Conservation (phyloP, 2,888 invertebrate species). For the Abrostola tripartita region DNA sequence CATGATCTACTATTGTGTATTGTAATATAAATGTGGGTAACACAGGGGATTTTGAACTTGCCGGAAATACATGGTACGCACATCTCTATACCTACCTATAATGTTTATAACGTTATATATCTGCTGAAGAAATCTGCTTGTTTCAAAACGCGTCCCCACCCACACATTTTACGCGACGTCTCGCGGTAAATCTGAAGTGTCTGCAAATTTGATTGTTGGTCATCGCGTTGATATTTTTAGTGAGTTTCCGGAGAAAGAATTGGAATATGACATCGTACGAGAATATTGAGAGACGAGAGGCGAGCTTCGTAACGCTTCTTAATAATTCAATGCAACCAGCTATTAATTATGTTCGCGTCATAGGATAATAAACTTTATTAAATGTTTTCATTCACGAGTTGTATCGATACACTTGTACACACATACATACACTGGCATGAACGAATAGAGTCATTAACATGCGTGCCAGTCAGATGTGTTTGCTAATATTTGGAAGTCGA, state of each 20-base stretch:
- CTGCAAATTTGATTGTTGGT: conserved; percentile 53
- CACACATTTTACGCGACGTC: conserved; percentile 46
- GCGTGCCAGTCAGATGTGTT: background rate
- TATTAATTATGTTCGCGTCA: conserved; percentile 1
- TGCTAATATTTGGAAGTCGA: conserved; percentile 3
- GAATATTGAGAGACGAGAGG: conserved; percentile 27
- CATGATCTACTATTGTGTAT: background rate
- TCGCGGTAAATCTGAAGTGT: conserved; percentile 47
- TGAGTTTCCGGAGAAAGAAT: conserved; percentile 43
- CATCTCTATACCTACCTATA: conserved; percentile 10
- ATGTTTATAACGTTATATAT: conserved; percentile 14
- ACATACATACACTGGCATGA: conserved; percentile 2
- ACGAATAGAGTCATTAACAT: conserved; percentile 1
- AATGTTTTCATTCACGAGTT: background rate
- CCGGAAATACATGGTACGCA: conserved; percentile 18
- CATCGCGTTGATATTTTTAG: conserved; percentile 54
- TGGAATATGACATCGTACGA: conserved; percentile 16
- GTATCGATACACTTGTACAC: background rate
- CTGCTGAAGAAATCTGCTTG: conserved; percentile 26
- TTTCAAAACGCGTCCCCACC: conserved; percentile 37
- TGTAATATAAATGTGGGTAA: background rate
- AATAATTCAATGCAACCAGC: conserved; percentile 5
- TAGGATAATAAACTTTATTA: conserved; percentile 12
- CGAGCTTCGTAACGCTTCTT: conserved; percentile 7
- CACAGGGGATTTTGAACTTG: background rate